Conservation (phyloP, 2,888 invertebrate species). For the Monochamus alternatus region DNA sequence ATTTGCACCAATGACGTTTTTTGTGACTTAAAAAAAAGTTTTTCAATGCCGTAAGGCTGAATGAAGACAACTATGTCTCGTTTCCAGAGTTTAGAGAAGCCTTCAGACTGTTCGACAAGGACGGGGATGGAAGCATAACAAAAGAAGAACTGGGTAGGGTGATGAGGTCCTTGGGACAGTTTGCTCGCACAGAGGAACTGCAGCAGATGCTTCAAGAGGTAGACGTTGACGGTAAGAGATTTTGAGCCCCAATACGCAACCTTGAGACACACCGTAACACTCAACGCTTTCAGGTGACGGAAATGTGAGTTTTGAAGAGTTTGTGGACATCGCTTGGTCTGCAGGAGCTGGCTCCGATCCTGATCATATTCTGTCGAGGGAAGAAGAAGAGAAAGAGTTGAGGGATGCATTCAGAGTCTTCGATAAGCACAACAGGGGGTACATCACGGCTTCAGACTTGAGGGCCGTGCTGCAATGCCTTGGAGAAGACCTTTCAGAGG, state of each 20-base stretch:
- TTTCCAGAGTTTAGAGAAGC: conserved; percentile 87
- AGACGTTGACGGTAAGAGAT: conserved; percentile 65
- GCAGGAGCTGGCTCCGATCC: conserved; percentile 66
- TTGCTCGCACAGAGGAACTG: conserved; percentile 88
- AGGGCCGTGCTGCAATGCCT: conserved; percentile 90
- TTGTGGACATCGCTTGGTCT: conserved; percentile 81
- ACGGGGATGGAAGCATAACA: conserved; percentile 90
- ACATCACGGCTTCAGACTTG: conserved; percentile 91
- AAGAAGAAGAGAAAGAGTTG: conserved; percentile 87
- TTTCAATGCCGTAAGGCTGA: background rate
- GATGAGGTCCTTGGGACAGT: conserved; percentile 90
- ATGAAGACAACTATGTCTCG: conserved; percentile 8
- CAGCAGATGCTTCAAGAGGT: conserved; percentile 89
- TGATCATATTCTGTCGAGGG: conserved; percentile 77
- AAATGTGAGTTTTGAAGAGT: conserved; percentile 91
- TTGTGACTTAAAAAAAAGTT: background rate
- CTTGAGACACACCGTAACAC: background rate
- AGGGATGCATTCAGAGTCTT: conserved; percentile 92
- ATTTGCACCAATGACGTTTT: too few species aligned
- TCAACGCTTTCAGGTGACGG: conserved; percentile 79
- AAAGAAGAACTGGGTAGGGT: conserved; percentile 90
- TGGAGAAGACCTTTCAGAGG: conserved; percentile 91
- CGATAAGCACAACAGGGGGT: conserved; percentile 93
- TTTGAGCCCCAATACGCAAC: background rate
- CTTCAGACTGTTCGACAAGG: conserved; percentile 90